Evolutionary conservation across 2,888 invertebrate species (phyloP), one percentile per base, ranked within the genome.

Genomic region (Ryuthela nishihirai): DNA sequence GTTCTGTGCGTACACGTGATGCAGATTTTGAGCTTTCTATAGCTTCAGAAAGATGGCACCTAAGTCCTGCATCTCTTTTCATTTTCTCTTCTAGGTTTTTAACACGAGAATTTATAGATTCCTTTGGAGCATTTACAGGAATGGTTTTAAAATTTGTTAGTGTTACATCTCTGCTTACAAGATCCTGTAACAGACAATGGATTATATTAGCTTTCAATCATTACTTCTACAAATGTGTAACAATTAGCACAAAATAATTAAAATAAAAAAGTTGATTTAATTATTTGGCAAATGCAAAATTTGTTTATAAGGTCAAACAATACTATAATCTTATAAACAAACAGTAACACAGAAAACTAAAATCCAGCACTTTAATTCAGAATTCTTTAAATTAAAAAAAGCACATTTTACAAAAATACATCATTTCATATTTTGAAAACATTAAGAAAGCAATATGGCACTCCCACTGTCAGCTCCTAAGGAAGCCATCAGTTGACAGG

Each of bases 71-170:
- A 52, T 54, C 58, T 17, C 81, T 81, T 48, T 82, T 82, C 62
- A 89, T 81, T 65, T 89, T 85, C 65, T 87, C 86, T 67, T 92
- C 91, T 62, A 92, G 82, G 53, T 81, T 82, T 73, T 83, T 84
- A 58, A 87, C 71, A 38, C 70, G 68, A 26, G 64, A 64, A 26
- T 54, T 56, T 36, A 69, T 69, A n/a, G 66, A 65, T 35, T 65
- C 67, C 15, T 55, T 53, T 18, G 67, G 54, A 29, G 43, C 45
- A 25, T 34, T 42, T 6, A 12, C 25, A 34, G 43, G 26, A 18
- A 43, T 54, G n/a, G 15, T 56, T 38, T 62, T 53, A 15, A 46
- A 58, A 17, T 52, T 40, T 23, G 55, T 62, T 23, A 62, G 25
- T 26, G 50, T 43, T 12, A 62, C 52, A 35, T 62, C 62, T 41